Conservation (phyloP, 2,888 invertebrate genomes). For the Drosophila testacea region DNA sequence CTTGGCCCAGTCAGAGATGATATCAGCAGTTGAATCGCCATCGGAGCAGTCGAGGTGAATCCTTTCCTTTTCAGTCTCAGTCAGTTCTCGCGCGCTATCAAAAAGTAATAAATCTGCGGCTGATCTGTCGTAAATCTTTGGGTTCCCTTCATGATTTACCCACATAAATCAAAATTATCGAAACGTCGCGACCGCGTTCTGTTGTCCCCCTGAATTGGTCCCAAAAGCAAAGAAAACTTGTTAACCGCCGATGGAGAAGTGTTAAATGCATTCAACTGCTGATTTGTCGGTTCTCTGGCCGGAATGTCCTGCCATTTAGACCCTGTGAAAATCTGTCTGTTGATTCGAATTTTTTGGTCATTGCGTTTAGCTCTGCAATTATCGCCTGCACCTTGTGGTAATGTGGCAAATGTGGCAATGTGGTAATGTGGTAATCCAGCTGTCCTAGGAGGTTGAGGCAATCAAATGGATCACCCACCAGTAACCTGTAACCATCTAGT, state of each 20-base stretch:
- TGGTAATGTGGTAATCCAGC: constrained; percentile 62
- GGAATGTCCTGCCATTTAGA: constrained; percentile 9
- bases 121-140: constrained; percentile 84
- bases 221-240: constrained; percentile 55
- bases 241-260: constrained; percentile 68
- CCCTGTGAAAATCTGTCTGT: constrained; percentile 20
- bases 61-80: constrained; percentile 43
- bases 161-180: constrained; percentile 85
- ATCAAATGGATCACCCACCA: constrained; percentile 81
- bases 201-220: constrained; percentile 10
- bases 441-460: constrained; percentile 72
- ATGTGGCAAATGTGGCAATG: constrained; percentile 8
- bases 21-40: constrained; percentile 41
- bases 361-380: constrained; percentile 74
- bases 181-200: constrained; percentile 51
- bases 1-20: constrained; percentile 2
- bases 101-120: constrained; percentile 83
- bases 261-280: constrained; percentile 75
- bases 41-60: constrained; percentile 39
- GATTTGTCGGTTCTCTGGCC: background rate
- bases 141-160: constrained; percentile 83
- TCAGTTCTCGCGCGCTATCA: constrained; percentile 73
- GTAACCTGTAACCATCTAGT: constrained; percentile 23
- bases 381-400: constrained; percentile 58
- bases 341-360: constrained; percentile 49